Base-by-base conservation (phyloP, 2,888 invertebrate genomes). In the Deilephila elpenor region DNA sequence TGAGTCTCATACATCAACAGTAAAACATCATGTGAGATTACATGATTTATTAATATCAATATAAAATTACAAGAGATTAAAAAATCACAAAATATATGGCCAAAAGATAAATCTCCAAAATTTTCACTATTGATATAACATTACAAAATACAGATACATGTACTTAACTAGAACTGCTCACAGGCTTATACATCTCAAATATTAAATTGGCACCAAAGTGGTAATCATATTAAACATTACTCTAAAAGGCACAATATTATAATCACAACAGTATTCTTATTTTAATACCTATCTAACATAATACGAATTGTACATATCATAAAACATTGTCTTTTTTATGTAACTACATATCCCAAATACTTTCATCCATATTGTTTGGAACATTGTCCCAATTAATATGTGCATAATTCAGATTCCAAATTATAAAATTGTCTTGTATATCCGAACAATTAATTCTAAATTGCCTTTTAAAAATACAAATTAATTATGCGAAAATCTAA, bases 191-290 rank as follows among this genome's bases (percentile, higher is more conserved):
- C 32, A 59, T 78, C 77, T 73, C 72, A 79, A 74, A 81, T 81
- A 81, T 85, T 79, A 84, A 85, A 90, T 93, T 93, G 93, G 93
- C 93, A 93, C 93, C 88, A 88, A 74, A 79, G 7, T 72, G 62
- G 56, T 72, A 64, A 56, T 72, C 72, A 62, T 59, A 32, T 32
- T 29, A 56, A 70, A 56, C 53, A 51, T 56, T 67, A 67, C 25
- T 56, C 32, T 72, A 70, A 73, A 73, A 75, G 71, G 73, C 71
- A 74, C 74, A 64, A 72, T 62, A 72, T 60, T 60, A 51, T 59
- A 37, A 70, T 74, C 74, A 72, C 72, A 72, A 70, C 37, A 72
- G 64, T 51, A 67, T 25, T 11, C 67, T 67, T 51, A 67, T 25
- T n/a, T 32, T 71, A 59, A 59, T 32, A 71, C 53, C 32, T 32